phyloP scores from a whole-genome alignment of 2,888 invertebrate species.

The Timema cristinae region DNA sequence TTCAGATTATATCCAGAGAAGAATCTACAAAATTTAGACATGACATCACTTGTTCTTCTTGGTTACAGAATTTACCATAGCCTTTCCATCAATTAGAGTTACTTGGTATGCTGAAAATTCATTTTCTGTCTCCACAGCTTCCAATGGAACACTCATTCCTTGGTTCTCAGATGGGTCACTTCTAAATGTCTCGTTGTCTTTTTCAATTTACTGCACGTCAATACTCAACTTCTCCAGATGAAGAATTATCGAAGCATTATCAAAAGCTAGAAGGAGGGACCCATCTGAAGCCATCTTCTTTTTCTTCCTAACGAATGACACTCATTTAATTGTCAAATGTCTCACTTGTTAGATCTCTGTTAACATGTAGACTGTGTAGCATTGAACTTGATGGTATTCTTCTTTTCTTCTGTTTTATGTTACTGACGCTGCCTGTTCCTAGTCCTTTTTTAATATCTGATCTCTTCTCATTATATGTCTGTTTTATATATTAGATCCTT shows the following conservation, averaged over 20 bases:
- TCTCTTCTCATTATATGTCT: neutral
- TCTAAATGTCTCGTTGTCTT: neutral
- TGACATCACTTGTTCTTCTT: neutral
- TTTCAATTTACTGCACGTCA: neutral
- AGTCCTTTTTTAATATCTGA: slow-evolving; percentile 3
- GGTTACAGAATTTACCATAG: slow-evolving; percentile 8
- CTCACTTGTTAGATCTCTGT: neutral
- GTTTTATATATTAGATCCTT: neutral
- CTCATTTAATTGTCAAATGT: neutral
- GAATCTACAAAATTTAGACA: neutral
- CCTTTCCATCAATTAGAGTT: neutral
- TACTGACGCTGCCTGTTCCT: neutral
- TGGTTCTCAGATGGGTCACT: neutral
- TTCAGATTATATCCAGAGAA: slow-evolving; percentile 1
- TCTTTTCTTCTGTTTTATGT: neutral
- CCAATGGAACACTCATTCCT: neutral
- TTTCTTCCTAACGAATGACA: neutral
- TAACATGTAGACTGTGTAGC: neutral
- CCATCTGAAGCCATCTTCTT: neutral
- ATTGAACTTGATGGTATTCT: neutral
- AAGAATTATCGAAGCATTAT: neutral
- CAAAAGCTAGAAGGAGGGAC: neutral
- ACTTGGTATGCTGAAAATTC: neutral
- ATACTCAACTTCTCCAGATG: slow-evolving; percentile 6
- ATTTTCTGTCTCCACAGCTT: neutral